A percentile compares a stretch with the other conserved stretches of the same genome.
These are phyloP conservation scores for Drosophila buzzatii DNA, from an alignment of 2,888 invertebrate species.

Conservation along the genomic window DNA sequence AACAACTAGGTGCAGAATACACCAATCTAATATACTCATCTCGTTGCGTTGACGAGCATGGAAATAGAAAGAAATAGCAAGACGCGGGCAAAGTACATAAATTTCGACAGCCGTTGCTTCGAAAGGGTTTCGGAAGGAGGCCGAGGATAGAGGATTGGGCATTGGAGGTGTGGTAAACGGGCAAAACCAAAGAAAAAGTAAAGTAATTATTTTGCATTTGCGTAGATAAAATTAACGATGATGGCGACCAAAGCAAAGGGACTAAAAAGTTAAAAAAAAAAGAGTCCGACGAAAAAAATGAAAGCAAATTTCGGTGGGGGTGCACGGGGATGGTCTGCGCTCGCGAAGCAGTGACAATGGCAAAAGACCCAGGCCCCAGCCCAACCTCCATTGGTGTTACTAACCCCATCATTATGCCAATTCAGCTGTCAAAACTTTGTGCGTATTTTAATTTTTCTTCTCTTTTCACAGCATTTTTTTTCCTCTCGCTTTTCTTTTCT, in stretches of 20 bases:
- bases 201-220: conserved; percentile 81
- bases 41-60: background rate
- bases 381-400: conserved; percentile 40
- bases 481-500: conserved; percentile 52
- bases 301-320: background rate
- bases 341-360: conserved; percentile 63
- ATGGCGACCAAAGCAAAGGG: conserved; percentile 45
- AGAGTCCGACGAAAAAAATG: conserved; percentile 5
- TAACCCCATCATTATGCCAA: conserved; percentile 82
- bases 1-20: background rate
- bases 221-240: conserved; percentile 81
- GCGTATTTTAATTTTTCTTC: conserved; percentile 76
- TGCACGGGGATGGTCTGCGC: conserved; percentile 18
- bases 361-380: background rate
- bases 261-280: conserved; percentile 18
- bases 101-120: conserved; percentile 69
- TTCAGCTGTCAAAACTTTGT: conserved; percentile 79
- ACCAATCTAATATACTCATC: background rate
- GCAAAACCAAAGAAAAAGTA: conserved; percentile 79
- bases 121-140: conserved; percentile 44
- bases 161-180: conserved; percentile 20
- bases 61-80: conserved; percentile 41
- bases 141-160: background rate
- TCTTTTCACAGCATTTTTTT: conserved; percentile 38
- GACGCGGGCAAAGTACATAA: conserved; percentile 74